Conservation (phyloP, 2,797 vertebrate species). For the Craterocephalus amniculus region DNA sequence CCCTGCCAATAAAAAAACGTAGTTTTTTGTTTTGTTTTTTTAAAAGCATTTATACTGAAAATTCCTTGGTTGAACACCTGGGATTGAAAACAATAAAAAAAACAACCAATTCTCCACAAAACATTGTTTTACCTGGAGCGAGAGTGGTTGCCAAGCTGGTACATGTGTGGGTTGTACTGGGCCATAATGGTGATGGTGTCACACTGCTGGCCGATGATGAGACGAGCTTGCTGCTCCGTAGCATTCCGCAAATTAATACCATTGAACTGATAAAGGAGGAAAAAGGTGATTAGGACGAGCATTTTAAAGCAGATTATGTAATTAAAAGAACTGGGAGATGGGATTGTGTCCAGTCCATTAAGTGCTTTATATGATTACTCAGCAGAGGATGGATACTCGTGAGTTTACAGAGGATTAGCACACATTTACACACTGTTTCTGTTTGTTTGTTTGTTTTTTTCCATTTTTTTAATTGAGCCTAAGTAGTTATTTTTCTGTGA, state of each 20-base stretch:
- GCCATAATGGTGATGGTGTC: conserved; percentile 98
- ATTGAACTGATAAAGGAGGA: conserved; percentile 85
- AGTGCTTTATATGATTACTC: conserved; percentile 27
- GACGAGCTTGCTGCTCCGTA: conserved; percentile 96
- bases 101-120: not conserved
- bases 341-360: conserved; percentile 14
- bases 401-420: conserved; percentile 4
- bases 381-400: conserved; percentile 1
- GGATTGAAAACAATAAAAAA: not conserved
- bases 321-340: conserved; percentile 1
- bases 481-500: not conserved
- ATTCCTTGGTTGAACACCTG: conserved; percentile 7
- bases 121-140: conserved; percentile 88
- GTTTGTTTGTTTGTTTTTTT: not conserved
- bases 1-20: not conserved
- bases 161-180: conserved; percentile 99
- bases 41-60: conserved; percentile 1
- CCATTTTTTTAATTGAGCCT: not conserved
- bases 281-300: conserved; percentile 1
- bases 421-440: conserved; percentile 13
- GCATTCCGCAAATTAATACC: conserved; percentile 97
- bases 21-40: too few relatives aligned
- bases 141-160: conserved; percentile 95
- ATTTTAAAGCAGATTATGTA: not conserved
- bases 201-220: conserved; percentile 97